Percentiles rank a stretch among this genome's conserved stretches.
Conservation (phyloP, 2,888 invertebrate species). For the Herminia tarsipennalis region DNA sequence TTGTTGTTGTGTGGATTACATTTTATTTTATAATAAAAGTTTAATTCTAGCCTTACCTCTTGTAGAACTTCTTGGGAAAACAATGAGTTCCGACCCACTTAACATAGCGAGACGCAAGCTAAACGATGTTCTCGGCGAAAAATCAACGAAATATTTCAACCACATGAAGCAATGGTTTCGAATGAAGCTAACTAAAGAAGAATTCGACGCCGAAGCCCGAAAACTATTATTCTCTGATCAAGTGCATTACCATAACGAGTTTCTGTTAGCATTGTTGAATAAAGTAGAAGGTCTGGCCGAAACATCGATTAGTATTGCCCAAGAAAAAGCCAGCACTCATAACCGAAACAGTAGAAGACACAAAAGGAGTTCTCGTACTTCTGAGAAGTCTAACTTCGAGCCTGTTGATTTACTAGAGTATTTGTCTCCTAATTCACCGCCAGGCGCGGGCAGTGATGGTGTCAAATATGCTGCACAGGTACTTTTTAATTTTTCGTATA, state of each 20-base stretch:
- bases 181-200: conserved; percentile 91
- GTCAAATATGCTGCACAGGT: conserved; percentile 82
- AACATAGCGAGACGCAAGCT: conserved; percentile 87
- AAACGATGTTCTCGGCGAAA: conserved; percentile 88
- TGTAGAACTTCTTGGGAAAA: neutral
- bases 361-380: conserved; percentile 83
- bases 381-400: conserved; percentile 87
- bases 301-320: conserved; percentile 71
- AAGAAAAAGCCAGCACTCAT: conserved; percentile 75
- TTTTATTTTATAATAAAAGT: too few species aligned
- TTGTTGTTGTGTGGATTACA: too few species aligned
- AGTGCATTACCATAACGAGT: conserved; percentile 94
- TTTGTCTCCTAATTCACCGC: conserved; percentile 83
- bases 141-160: conserved; percentile 88
- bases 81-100: conserved; percentile 75
- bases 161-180: conserved; percentile 92
- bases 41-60: too few species aligned
- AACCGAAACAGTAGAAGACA: conserved; percentile 77
- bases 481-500: conserved; percentile 1
- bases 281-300: conserved; percentile 87
- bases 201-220: conserved; percentile 93
- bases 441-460: conserved; percentile 80
- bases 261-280: conserved; percentile 91
- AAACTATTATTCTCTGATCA: conserved; percentile 90
- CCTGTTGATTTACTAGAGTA: conserved; percentile 86